Base-by-base conservation (phyloP, 2,113 vertebrate genomes). In the Gymnorhina tibicen region DNA sequence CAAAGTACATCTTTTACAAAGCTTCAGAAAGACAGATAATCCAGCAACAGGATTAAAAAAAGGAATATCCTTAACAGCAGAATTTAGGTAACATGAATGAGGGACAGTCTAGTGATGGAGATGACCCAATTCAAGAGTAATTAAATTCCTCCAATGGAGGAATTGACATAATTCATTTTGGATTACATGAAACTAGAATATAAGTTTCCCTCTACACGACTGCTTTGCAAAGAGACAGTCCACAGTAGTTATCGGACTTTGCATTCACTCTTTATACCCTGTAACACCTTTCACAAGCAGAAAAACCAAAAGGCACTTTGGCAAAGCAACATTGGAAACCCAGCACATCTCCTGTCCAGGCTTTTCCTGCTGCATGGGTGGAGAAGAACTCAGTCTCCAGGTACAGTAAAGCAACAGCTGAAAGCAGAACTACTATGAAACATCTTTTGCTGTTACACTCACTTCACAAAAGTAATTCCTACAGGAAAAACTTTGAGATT, bases 301-400 rank as follows among this genome's bases (percentile, higher is more conserved):
- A 60, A 44, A 90, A 85, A 80, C 10, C 53, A 87, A 62, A 94
- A 97, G 95, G 95, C 96, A 96, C 95, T 96, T 91, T 2, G 82
- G 89, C 77, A 88, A 90, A 90, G 59, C 63, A 77, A 82, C 59
- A 50, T 0, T 56, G 67, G 81, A 94, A 92, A 87, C 67, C 70
- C 70, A 68, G 77, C 62, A 69, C 23, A 58, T 16, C 49, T 87
- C 47, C 60, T 60, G 73, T 49, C 66, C 74, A 68, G 37, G 87
- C 46, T 82, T 64, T 68, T 82, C 77, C 91, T 52, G 62, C 63
- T 72, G 74, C 66, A 56, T 5, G 3, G 46, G 32, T 24, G 56
- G 70, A 94, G 74, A 87, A 35, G 35, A 85, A 85, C 33, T 62
- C 66, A 20, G 62, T 41, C 74, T 69, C 59, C 85, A 78, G 49